Conservation (phyloP, 1,140 invertebrate species). For the Zaprionus lachaisei region DNA sequence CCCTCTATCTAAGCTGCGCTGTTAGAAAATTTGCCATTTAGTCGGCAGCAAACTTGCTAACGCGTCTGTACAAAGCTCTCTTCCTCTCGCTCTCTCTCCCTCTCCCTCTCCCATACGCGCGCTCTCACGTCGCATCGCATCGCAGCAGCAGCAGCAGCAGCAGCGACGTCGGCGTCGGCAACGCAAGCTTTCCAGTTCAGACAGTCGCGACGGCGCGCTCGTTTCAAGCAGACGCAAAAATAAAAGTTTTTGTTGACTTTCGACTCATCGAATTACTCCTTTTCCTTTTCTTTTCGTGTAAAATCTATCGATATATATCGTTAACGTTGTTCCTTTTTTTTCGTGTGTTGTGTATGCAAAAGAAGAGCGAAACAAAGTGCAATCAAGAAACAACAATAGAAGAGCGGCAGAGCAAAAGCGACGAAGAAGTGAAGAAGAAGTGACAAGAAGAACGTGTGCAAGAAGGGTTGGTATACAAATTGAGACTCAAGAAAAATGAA, state of each 20-base stretch:
- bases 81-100: not conserved
- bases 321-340: constrained; percentile 55
- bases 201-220: constrained; percentile 79
- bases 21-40: constrained; percentile 56
- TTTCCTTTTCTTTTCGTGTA: constrained; percentile 10
- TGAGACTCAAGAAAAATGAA: constrained; percentile 11
- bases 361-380: constrained; percentile 24
- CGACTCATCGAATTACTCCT: constrained; percentile 8
- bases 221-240: constrained; percentile 68
- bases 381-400: constrained; percentile 16
- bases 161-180: constrained; percentile 13
- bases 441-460: not conserved
- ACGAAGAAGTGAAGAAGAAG: not conserved
- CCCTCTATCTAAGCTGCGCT: constrained; percentile 14
- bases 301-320: not conserved
- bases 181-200: constrained; percentile 47
- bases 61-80: constrained; percentile 52
- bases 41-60: constrained; percentile 69
- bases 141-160: constrained; percentile 24
- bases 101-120: constrained; percentile 5
- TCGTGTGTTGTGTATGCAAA: constrained; percentile 56
- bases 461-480: constrained; percentile 40
- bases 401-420: not conserved
- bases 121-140: constrained; percentile 18
- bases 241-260: constrained; percentile 32